Conservation (phyloP, 2,113 vertebrate genomes). For the Bubo blakistoni region DNA sequence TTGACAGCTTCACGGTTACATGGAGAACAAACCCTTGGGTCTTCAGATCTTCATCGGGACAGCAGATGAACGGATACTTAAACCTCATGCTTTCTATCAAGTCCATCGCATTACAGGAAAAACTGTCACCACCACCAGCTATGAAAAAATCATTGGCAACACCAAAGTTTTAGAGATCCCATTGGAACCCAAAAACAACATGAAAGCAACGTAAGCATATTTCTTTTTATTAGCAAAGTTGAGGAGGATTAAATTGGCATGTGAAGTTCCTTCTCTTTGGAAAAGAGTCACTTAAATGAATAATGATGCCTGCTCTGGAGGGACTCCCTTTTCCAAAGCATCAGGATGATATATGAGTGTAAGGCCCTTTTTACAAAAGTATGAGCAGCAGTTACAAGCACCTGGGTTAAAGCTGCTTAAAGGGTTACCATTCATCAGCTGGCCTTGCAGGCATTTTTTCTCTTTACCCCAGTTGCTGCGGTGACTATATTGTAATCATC, state of each 20-base stretch:
- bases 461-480: not conserved
- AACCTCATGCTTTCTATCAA: slow-evolving; percentile 98
- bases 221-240: not conserved
- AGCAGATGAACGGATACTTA: slow-evolving; percentile 93
- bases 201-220: slow-evolving; percentile 92
- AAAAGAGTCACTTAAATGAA: not conserved
- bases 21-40: slow-evolving; percentile 91
- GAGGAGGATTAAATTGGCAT: not conserved
- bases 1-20: slow-evolving; percentile 89
- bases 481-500: not conserved
- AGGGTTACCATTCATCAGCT: not conserved
- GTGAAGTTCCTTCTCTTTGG: not conserved
- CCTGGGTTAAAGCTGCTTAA: not conserved
- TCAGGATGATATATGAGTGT: not conserved
- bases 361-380: not conserved
- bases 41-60: slow-evolving; percentile 99
- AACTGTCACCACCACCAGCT: slow-evolving; percentile 96
- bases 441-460: not conserved
- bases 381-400: not conserved
- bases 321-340: not conserved
- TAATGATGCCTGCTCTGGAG: not conserved
- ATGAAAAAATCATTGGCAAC: slow-evolving; percentile 90
- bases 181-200: slow-evolving; percentile 95
- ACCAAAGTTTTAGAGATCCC: slow-evolving; percentile 97
- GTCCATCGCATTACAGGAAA: slow-evolving; percentile 98